Evolutionary conservation across 2,113 vertebrate genomes (phyloP).

Genomic region (Stercorarius parasiticus): DNA sequence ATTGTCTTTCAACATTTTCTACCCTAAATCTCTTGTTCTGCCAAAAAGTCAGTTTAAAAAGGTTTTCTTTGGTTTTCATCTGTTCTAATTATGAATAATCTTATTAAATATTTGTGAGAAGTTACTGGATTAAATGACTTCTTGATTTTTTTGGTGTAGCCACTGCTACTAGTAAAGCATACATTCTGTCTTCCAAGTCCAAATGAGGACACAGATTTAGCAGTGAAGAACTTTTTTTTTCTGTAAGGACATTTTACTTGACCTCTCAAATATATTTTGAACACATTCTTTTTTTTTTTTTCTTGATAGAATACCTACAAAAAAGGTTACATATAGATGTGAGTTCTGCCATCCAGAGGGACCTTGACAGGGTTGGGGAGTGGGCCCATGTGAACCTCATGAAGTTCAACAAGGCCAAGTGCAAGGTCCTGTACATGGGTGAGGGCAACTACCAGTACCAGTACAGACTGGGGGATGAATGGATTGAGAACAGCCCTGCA

Average conservation of each 20-base stretch:
- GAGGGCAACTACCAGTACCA: accelerated
- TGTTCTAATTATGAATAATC: background rate
- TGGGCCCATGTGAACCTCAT: background rate
- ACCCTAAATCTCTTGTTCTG: background rate
- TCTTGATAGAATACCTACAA: background rate
- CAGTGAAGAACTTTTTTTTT: background rate
- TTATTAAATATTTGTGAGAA: background rate
- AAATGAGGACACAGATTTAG: background rate
- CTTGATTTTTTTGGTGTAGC: background rate
- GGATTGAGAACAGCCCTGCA: background rate
- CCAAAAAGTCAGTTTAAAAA: background rate
- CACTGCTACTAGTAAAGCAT: background rate
- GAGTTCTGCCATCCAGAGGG: background rate
- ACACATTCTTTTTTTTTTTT: background rate
- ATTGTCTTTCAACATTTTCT: background rate
- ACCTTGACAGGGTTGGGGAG: background rate
- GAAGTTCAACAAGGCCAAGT: background rate
- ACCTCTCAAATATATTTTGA: background rate
- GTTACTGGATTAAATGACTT: background rate
- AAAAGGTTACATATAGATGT: background rate
- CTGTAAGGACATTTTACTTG: background rate
- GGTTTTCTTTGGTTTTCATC: background rate
- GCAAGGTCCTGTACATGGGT: background rate
- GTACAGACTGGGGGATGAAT: background rate
- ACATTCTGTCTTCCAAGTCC: background rate